These are phyloP conservation scores for Icerya purchasi DNA, from an alignment of 2,888 invertebrate genomes.

Conservation along the genomic window DNA sequence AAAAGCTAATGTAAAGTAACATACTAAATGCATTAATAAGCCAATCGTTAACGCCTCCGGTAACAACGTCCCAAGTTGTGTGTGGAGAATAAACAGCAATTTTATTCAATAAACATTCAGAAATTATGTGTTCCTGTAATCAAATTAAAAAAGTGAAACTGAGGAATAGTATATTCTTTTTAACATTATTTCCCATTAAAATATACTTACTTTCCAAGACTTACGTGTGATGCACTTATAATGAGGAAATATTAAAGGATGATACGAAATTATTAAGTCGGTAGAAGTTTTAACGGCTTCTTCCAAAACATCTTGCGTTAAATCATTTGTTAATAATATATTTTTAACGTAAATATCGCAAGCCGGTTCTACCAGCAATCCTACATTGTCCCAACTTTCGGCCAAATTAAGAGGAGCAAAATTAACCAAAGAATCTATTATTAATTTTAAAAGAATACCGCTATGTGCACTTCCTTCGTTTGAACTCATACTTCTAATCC, in stretches of 20 bases:
- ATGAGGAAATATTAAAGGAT: slow-evolving; percentile 81
- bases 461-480: no score
- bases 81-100: slow-evolving; percentile 87
- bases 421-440: slow-evolving; percentile 34
- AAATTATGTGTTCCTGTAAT: slow-evolving; percentile 50
- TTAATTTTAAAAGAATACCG: slow-evolving; percentile 24
- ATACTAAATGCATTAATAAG: slow-evolving; percentile 43
- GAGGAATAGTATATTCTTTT: no score
- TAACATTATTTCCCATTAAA: background rate
- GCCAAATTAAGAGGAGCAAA: slow-evolving; percentile 51
- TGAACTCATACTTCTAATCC: no score
- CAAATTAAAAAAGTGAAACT: slow-evolving; percentile 2
- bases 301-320: slow-evolving; percentile 65
- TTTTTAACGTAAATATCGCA: slow-evolving; percentile 32
- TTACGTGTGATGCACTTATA: slow-evolving; percentile 47
- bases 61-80: slow-evolving; percentile 66
- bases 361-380: slow-evolving; percentile 63
- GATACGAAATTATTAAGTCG: slow-evolving; percentile 75
- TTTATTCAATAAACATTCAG: slow-evolving; percentile 55
- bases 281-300: slow-evolving; percentile 48
- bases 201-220: slow-evolving; percentile 39
- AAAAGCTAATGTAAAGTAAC: slow-evolving; percentile 8
- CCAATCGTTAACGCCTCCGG: slow-evolving; percentile 83
- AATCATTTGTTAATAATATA: slow-evolving; percentile 72
- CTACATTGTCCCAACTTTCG: slow-evolving; percentile 88